Percentiles rank a stretch among this genome's conserved stretches.
These are phyloP conservation scores for Ochotona princeps DNA, from an alignment of 2,113 vertebrate species.

Conservation along the genomic window DNA sequence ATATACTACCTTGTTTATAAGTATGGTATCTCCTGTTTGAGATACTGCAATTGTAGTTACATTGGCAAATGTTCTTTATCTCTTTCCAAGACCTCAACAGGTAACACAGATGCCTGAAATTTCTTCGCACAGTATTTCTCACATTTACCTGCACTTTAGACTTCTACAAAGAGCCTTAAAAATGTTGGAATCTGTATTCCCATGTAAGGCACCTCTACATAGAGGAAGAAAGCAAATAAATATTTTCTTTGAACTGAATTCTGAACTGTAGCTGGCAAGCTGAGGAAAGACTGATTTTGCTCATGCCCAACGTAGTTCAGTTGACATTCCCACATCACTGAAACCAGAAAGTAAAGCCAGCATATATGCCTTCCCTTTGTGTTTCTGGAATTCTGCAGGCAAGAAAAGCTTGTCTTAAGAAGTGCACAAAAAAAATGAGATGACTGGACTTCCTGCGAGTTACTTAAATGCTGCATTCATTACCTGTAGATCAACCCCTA, in stretches of 20 bases:
- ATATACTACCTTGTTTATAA: too few relatives aligned
- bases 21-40: too few relatives aligned
- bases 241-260: neutral
- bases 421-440: neutral
- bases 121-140: neutral
- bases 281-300: neutral
- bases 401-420: neutral
- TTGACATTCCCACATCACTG: neutral
- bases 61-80: neutral
- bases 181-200: neutral
- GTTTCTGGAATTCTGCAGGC: neutral
- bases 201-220: neutral
- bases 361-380: neutral
- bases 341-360: neutral
- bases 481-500: neutral
- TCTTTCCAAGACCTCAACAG: neutral
- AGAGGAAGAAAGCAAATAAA: constrained; percentile 11
- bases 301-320: neutral
- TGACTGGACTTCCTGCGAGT: neutral
- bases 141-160: neutral
- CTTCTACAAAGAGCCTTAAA: neutral
- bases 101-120: neutral
- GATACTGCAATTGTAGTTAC: neutral
- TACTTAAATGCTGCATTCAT: neutral
- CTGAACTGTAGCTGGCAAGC: neutral